Conservation (phyloP, 2,797 vertebrate species). For the Thaleichthys pacificus region DNA sequence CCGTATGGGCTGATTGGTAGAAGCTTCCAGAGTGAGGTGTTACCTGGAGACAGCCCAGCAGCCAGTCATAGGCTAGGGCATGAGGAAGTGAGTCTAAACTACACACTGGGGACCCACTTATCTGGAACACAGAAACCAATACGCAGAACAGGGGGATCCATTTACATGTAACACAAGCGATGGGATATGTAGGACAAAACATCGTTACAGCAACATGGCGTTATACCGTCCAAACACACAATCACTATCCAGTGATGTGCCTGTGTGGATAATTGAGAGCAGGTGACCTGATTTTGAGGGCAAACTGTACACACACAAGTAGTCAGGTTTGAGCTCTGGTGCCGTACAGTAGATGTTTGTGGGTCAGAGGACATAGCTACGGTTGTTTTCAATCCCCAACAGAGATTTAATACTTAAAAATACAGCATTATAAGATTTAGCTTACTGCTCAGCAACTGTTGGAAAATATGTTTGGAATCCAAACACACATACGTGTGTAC, state of each 20-base stretch:
- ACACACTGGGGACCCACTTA: slow-evolving; percentile 76
- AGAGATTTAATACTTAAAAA: slow-evolving; percentile 1
- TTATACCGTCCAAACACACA: background rate
- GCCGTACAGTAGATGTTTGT: background rate
- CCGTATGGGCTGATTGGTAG: slow-evolving; percentile 63
- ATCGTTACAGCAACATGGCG: background rate
- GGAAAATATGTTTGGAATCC: slow-evolving; percentile 18
- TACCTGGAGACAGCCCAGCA: slow-evolving; percentile 84
- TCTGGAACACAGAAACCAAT: slow-evolving; percentile 80
- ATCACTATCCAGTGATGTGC: background rate
- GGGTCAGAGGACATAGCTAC: background rate
- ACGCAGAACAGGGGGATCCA: slow-evolving; percentile 54
- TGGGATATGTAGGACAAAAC: slow-evolving; percentile 40
- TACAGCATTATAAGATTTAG: background rate
- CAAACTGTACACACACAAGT: background rate
- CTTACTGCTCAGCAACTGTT: slow-evolving; percentile 4
- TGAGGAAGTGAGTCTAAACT: slow-evolving; percentile 76
- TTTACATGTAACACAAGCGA: slow-evolving; percentile 50
- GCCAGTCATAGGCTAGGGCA: slow-evolving; percentile 77
- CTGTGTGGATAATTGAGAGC: background rate
- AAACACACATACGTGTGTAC: background rate
- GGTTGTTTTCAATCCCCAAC: background rate
- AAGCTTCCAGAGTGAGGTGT: slow-evolving; percentile 61
- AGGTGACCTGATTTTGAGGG: background rate
- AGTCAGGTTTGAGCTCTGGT: background rate